phyloP scores from a whole-genome alignment of 2,113 vertebrate genomes.

The Oncorhynchus nerka region DNA sequence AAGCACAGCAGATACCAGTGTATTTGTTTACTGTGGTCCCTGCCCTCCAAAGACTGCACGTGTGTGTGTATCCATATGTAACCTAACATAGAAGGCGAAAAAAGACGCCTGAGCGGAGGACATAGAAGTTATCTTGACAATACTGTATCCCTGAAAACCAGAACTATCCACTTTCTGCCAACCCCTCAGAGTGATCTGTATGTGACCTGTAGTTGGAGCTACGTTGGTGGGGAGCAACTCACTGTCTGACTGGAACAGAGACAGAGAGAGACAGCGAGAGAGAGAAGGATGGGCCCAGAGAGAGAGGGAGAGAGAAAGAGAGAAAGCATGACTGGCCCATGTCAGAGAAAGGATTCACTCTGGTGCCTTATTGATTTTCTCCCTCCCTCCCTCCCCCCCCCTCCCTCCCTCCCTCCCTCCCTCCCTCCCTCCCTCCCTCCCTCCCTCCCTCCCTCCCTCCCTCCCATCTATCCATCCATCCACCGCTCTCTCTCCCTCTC shows the following conservation, averaged over 20 bases:
- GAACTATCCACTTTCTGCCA: too few species aligned
- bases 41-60: neutral
- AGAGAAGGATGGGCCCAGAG: constrained; percentile 1
- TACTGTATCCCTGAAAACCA: too few species aligned
- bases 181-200: constrained; percentile 3
- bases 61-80: neutral
- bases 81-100: too few species aligned
- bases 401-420: neutral
- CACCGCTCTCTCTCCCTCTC: too few species aligned
- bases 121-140: too few species aligned
- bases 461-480: too few species aligned
- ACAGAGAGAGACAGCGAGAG: neutral
- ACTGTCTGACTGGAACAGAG: constrained; percentile 1
- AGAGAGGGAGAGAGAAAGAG: constrained; percentile 18
- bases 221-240: constrained; percentile 16
- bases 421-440: neutral
- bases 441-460: too few species aligned
- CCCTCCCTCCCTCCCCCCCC: neutral
- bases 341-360: constrained; percentile 43
- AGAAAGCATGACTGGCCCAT: constrained; percentile 33
- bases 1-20: neutral
- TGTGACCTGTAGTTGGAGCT: constrained; percentile 38
- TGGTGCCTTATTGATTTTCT: constrained; percentile 67
- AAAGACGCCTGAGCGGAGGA: too few species aligned
- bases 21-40: neutral